Percentiles rank a stretch among this genome's conserved stretches.
These are phyloP conservation scores for Watsonalla cultraria DNA, from an alignment of 2,888 invertebrate genomes.

Conservation along the genomic window DNA sequence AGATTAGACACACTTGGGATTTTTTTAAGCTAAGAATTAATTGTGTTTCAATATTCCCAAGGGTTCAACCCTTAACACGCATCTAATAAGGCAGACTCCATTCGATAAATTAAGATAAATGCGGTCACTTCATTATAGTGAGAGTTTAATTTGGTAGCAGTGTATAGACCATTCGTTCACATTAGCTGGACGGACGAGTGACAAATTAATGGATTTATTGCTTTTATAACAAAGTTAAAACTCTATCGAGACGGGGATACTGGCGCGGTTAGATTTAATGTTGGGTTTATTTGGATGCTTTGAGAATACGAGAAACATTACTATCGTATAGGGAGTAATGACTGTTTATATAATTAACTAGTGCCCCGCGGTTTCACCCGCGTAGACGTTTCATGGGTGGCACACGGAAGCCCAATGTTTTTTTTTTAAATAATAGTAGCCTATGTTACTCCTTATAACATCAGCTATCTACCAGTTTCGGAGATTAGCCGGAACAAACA, in stretches of 20 bases:
- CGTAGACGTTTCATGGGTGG: too few relatives aligned
- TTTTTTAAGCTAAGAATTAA: neutral
- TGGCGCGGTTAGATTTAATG: neutral
- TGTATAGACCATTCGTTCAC: constrained; percentile 64
- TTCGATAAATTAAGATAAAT: constrained; percentile 69
- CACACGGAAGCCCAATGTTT: too few relatives aligned
- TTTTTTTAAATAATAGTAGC: too few relatives aligned
- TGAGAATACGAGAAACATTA: too few relatives aligned
- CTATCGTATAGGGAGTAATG: too few relatives aligned
- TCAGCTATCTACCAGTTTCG: too few relatives aligned
- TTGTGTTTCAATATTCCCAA: neutral
- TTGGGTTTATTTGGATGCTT: neutral
- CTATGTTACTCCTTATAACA: too few relatives aligned
- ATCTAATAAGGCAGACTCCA: constrained; percentile 5
- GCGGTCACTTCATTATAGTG: constrained; percentile 65
- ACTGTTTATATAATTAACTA: too few relatives aligned
- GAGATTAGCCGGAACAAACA: too few relatives aligned
- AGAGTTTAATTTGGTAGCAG: constrained; percentile 64
- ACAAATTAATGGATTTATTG: constrained; percentile 60
- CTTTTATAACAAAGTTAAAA: constrained; percentile 29
- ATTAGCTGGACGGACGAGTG: constrained; percentile 48
- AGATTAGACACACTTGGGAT: too few relatives aligned
- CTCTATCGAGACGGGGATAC: neutral
- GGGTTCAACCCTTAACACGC: neutral
- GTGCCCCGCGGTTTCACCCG: too few relatives aligned